Percentiles rank a stretch among this genome's conserved stretches.
Evolutionary conservation across 1,140 invertebrate genomes (phyloP).

Genomic region (Drosophila nigrodunni): DNA sequence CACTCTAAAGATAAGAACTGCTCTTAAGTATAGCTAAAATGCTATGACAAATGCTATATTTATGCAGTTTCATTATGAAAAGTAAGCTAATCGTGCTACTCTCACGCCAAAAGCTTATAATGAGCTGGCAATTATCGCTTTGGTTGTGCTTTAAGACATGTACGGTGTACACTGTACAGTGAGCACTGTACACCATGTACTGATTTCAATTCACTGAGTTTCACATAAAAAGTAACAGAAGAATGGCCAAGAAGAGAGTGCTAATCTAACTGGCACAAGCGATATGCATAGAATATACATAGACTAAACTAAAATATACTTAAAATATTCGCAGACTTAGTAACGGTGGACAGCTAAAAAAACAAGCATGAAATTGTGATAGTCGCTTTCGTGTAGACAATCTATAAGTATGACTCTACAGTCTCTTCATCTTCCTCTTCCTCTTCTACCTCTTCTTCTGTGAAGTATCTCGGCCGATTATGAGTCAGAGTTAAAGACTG

Average conservation of each 20-base stretch:
- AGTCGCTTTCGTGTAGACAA: slow-evolving; percentile 64
- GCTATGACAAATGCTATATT: too few species aligned
- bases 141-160: slow-evolving; percentile 54
- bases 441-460: neutral
- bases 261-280: slow-evolving; percentile 30
- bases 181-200: slow-evolving; percentile 11
- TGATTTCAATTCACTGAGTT: slow-evolving; percentile 60
- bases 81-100: slow-evolving; percentile 29
- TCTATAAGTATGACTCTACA: slow-evolving; percentile 31
- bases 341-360: slow-evolving; percentile 60
- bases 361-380: slow-evolving; percentile 40
- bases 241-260: neutral
- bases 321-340: slow-evolving; percentile 23
- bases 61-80: too few species aligned
- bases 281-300: slow-evolving; percentile 43
- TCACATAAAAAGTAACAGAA: slow-evolving; percentile 34
- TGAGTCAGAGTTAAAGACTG: slow-evolving; percentile 23
- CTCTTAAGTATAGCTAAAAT: too few species aligned
- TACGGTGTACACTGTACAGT: slow-evolving; percentile 23
- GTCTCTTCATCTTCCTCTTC: neutral
- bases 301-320: slow-evolving; percentile 35
- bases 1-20: too few species aligned
- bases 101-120: slow-evolving; percentile 75
- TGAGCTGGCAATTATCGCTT: slow-evolving; percentile 77
- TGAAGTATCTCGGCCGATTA: slow-evolving; percentile 5